Evolutionary conservation across 2,113 vertebrate species (phyloP).

Genomic region (Odontesthes bonariensis): DNA sequence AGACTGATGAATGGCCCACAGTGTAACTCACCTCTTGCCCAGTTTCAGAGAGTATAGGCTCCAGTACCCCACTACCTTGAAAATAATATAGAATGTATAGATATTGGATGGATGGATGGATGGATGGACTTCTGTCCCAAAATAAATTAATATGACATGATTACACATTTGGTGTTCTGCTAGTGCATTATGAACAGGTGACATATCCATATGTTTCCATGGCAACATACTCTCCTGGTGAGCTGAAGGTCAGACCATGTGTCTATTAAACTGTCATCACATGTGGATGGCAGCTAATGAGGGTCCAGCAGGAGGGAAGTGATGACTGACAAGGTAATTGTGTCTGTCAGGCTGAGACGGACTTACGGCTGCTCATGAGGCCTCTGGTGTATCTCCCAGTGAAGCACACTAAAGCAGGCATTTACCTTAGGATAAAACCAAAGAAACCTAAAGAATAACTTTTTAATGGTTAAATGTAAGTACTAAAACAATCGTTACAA

Average conservation of each 20-base stretch:
- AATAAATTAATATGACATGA: background rate
- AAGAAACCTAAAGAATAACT: background rate
- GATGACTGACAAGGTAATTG: conserved; percentile 49
- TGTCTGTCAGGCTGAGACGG: conserved; percentile 41
- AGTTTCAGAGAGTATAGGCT: too few species aligned
- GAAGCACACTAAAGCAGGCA: background rate
- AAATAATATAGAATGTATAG: background rate
- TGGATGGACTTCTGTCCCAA: background rate
- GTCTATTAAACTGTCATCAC: conserved; percentile 48
- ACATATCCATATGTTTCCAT: conserved; percentile 36
- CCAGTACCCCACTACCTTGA: background rate
- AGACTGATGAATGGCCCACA: too few species aligned
- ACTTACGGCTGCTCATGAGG: background rate
- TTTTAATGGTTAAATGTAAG: too few species aligned
- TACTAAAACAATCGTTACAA: too few species aligned
- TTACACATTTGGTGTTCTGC: background rate
- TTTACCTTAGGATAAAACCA: background rate
- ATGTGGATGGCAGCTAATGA: conserved; percentile 30
- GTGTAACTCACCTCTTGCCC: too few species aligned
- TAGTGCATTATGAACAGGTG: conserved; percentile 4
- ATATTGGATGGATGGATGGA: background rate
- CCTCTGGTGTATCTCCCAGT: background rate
- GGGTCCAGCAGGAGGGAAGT: conserved; percentile 21
- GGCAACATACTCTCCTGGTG: conserved; percentile 2
- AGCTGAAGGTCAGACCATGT: conserved; percentile 38